phyloP scores from a whole-genome alignment of 23 tunicate species.

The Trididemnum nubilum region DNA sequence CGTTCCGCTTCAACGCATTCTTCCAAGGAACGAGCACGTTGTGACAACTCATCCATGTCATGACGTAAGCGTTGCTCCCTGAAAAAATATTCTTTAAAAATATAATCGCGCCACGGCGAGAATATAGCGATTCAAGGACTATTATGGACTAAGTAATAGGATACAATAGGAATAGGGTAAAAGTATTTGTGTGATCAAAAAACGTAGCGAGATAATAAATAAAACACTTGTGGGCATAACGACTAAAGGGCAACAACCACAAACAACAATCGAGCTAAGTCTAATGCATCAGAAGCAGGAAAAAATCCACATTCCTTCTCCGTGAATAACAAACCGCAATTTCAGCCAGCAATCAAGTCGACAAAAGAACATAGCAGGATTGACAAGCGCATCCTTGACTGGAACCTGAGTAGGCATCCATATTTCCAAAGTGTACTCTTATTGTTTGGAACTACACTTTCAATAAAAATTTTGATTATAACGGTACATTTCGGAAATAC shows the following conservation, averaged over 20 bases:
- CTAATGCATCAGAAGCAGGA: not conserved
- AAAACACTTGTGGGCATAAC: no score
- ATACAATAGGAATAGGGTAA: not conserved
- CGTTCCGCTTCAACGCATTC: slow-evolving; percentile 91
- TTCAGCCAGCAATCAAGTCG: no score
- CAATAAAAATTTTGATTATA: no score
- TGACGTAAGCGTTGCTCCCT: slow-evolving; percentile 74
- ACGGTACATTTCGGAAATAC: no score
- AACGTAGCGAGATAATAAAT: no score
- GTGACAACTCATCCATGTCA: slow-evolving; percentile 56
- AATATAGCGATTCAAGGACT: not conserved
- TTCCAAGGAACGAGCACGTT: slow-evolving; percentile 66
- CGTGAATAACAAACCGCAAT: not conserved
- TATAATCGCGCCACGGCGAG: not conserved
- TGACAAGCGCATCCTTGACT: no score
- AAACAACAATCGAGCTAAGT: no score
- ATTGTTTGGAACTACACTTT: no score
- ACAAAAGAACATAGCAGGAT: no score
- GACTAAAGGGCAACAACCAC: no score
- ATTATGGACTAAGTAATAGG: not conserved
- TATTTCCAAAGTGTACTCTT: no score
- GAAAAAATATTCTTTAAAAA: not conserved
- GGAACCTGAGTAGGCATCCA: no score
- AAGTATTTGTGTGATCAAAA: not conserved
- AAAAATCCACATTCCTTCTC: not conserved